Conservation (phyloP, 1,140 invertebrate genomes). For the Rhagoletis pomonella region DNA sequence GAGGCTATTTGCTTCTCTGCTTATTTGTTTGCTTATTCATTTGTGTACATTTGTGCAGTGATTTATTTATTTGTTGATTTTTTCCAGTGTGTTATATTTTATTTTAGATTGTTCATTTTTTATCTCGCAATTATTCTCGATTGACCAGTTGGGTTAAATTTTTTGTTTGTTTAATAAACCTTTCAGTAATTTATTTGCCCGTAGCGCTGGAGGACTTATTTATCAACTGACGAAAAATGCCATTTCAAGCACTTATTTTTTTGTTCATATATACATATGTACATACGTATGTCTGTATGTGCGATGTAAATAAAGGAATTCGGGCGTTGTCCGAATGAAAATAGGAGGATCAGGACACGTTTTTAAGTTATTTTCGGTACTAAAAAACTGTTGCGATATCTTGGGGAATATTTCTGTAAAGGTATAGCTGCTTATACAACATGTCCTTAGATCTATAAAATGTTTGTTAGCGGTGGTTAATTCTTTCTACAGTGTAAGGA, state of each 20-base stretch:
- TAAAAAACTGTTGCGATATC: no score
- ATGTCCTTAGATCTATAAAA: no score
- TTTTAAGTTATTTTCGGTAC: no score
- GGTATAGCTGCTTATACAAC: no score
- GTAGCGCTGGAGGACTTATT: slow-evolving; percentile 28
- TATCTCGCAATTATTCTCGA: background rate
- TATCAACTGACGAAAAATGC: slow-evolving; percentile 2
- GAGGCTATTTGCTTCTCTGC: slow-evolving; percentile 29
- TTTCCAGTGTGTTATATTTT: background rate
- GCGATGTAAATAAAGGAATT: background rate
- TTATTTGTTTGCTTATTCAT: slow-evolving; percentile 25
- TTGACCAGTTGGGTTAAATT: background rate
- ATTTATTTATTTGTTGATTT: slow-evolving; percentile 48
- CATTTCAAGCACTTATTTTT: background rate
- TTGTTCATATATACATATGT: background rate
- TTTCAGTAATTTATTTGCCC: slow-evolving; percentile 33
- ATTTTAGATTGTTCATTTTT: background rate
- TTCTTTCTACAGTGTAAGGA: no score
- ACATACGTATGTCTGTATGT: background rate
- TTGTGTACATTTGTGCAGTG: slow-evolving; percentile 34
- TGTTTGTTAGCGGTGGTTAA: no score
- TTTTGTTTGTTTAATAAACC: slow-evolving; percentile 15
- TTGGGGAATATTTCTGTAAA: no score
- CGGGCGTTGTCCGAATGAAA: no score
- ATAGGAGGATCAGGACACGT: no score